Evolutionary conservation across 2,113 vertebrate species (phyloP), one percentile per base, ranked within the genome.

Genomic region (Prionailurus bengalensis): DNA sequence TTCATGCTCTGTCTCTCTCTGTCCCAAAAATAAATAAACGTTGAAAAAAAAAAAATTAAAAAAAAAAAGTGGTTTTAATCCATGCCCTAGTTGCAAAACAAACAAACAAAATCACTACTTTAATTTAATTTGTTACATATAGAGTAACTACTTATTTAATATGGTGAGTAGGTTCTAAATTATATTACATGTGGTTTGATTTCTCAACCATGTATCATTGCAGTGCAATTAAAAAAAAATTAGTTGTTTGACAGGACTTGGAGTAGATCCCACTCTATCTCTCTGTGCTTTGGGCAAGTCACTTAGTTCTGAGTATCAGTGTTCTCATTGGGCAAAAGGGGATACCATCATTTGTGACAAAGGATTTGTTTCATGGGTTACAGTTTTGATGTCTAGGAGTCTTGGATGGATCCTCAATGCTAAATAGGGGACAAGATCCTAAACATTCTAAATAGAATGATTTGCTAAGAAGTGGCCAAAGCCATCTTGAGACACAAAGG

Each of bases 31-130:
- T n/a, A n/a, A n/a, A n/a, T n/a, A n/a, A n/a, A n/a, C n/a, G n/a
- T n/a, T n/a, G n/a, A n/a, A n/a, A n/a, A n/a, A n/a, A n/a, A n/a
- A n/a, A n/a, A n/a, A n/a, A n/a, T n/a, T n/a, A n/a, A n/a, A n/a
- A n/a, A n/a, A n/a, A 79, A 94, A 78, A 82, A 83, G 65, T 91
- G 39, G 17, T 89, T 94, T 66, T 79, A 85, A 42, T 79, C 31
- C 39, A 66, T 79, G 80, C 1, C 27, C 17, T 53, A 33, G 2
- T 65, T 76, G 31, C 16, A 71, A 36, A 79, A 65, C 13, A 51
- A 51, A 51, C 51, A 51, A 61, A 61, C 58, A 92, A 39, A 66
- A 71, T 8, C 10, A 73, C 6, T 81, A 5, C 39, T 71, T 94
- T 89, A 73, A 65, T 68, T 42, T 65, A 19, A 79, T 81, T 42